Percentiles rank a stretch among this genome's conserved stretches.
These are phyloP conservation scores for Neria commutata DNA, from an alignment of 2,888 invertebrate genomes.

Conservation along the genomic window DNA sequence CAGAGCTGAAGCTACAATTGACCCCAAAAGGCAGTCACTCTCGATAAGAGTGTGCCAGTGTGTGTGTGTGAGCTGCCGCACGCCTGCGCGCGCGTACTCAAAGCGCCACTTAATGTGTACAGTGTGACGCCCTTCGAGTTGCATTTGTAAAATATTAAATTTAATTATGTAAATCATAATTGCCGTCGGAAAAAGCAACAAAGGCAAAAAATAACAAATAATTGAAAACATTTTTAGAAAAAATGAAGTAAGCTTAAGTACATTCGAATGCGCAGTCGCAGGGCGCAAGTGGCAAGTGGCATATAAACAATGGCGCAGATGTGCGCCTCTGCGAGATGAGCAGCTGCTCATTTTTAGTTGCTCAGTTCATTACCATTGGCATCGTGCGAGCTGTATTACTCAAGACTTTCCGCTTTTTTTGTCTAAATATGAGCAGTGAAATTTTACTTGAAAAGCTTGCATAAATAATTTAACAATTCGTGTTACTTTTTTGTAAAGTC, in stretches of 20 bases:
- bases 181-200: background rate
- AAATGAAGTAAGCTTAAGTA: too few relatives aligned
- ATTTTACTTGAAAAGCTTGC: too few relatives aligned
- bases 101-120: background rate
- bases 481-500: too few relatives aligned
- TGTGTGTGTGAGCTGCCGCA: background rate
- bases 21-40: background rate
- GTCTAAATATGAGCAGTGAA: too few relatives aligned
- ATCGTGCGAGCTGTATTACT: too few relatives aligned
- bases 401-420: too few relatives aligned
- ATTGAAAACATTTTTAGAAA: background rate
- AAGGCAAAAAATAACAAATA: background rate
- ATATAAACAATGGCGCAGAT: background rate
- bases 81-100: background rate
- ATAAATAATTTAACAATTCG: too few relatives aligned
- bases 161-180: conserved; percentile 12
- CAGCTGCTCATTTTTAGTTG: background rate
- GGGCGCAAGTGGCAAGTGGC: background rate
- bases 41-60: too few relatives aligned
- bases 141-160: conserved; percentile 14
- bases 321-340: background rate
- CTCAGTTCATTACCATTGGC: background rate
- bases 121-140: conserved; percentile 11
- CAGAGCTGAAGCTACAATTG: background rate
- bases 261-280: too few relatives aligned